Percentiles rank a stretch among this genome's conserved stretches.
phyloP scores from a whole-genome alignment of 2,113 vertebrate genomes.

The Vireo altiloquus region DNA sequence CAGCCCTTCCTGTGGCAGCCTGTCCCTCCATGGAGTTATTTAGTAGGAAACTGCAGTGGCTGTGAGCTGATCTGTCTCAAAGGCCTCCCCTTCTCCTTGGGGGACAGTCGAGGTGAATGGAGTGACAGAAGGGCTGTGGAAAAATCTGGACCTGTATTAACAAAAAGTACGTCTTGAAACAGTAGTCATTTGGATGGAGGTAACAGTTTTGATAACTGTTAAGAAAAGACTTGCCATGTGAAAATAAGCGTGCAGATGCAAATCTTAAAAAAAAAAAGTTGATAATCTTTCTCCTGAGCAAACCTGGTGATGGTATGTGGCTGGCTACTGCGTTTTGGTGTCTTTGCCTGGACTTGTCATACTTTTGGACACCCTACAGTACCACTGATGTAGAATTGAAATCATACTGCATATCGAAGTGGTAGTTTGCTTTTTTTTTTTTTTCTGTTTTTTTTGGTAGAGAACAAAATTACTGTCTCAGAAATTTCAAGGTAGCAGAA shows the following conservation, averaged over 20 bases:
- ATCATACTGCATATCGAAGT: neutral
- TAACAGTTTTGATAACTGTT: neutral
- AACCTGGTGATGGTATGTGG: neutral
- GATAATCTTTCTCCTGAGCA: neutral
- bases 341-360: neutral
- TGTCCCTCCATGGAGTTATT: accelerated
- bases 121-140: neutral
- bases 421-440: neutral
- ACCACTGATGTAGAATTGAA: neutral
- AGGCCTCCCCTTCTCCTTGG: neutral
- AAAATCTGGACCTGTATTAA: neutral
- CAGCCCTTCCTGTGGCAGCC: neutral
- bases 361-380: neutral
- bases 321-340: neutral
- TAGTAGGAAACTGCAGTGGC: neutral
- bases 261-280: neutral
- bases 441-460: neutral
- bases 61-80: neutral
- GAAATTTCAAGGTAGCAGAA: neutral
- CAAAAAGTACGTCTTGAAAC: neutral
- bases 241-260: neutral
- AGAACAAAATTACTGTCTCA: neutral
- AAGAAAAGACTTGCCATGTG: neutral
- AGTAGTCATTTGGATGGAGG: neutral
- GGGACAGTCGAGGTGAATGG: accelerated